A percentile compares a stretch with the other conserved stretches of the same genome.
These are phyloP conservation scores for Hololepta plana DNA, from an alignment of 2,888 invertebrate species.

Conservation along the genomic window DNA sequence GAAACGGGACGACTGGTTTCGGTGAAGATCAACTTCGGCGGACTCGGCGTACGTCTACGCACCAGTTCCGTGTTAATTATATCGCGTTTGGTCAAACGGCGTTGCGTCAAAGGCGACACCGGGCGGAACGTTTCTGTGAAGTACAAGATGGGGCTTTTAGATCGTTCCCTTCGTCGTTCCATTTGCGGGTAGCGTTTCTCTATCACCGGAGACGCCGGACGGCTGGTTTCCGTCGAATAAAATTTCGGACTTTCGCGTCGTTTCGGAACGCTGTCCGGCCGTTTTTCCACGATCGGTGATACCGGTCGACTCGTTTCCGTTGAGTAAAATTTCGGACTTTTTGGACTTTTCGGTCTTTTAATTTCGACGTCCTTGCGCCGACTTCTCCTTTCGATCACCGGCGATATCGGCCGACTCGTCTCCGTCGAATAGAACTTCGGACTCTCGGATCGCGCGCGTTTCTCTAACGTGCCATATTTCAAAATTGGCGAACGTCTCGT, in stretches of 20 bases:
- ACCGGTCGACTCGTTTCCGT: slow-evolving; percentile 9
- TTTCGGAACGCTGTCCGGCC: background rate
- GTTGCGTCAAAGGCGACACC: too few species aligned
- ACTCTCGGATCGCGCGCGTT: too few species aligned
- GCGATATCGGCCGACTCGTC: slow-evolving; percentile 6
- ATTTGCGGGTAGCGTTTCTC: slow-evolving; percentile 8
- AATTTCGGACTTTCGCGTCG: slow-evolving; percentile 7
- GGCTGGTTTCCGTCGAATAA: slow-evolving; percentile 12
- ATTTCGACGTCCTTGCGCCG: too few species aligned
- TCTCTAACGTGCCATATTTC: too few species aligned
- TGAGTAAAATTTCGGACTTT: slow-evolving; percentile 2
- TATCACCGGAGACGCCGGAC: slow-evolving; percentile 16
- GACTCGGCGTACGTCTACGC: background rate
- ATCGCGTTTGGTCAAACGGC: too few species aligned
- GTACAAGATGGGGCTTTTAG: too few species aligned
- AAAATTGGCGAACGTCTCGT: background rate
- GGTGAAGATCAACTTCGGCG: slow-evolving; percentile 12
- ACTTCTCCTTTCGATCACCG: slow-evolving; percentile 2
- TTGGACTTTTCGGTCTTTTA: slow-evolving; percentile 1
- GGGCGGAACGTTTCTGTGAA: too few species aligned
- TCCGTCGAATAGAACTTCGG: slow-evolving; percentile 5
- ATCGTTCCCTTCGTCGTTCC: background rate
- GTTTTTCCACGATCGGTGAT: slow-evolving; percentile 8
- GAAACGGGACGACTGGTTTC: slow-evolving; percentile 15
- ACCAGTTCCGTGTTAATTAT: too few species aligned